Evolutionary conservation across 2,797 vertebrate genomes (phyloP).

Genomic region (Siniperca undulata): DNA sequence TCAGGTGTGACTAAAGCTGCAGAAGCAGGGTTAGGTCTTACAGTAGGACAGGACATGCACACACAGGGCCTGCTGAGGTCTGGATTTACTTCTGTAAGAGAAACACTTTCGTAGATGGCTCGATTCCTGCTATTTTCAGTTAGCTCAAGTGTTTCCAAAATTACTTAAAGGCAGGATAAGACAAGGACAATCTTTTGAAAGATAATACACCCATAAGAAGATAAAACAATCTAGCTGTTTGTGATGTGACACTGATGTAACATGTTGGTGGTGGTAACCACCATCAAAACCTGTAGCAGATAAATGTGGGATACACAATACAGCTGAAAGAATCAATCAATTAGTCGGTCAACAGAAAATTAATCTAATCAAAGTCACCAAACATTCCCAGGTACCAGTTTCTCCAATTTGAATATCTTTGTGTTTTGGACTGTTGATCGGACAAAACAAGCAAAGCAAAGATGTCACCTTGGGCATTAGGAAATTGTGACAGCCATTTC

Average conservation of each 20-base stretch:
- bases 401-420: neutral
- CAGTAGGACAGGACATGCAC: neutral
- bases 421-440: neutral
- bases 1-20: conserved; percentile 27
- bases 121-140: neutral
- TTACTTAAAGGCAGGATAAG: neutral
- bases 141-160: conserved; percentile 2
- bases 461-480: neutral
- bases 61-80: neutral
- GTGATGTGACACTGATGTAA: neutral
- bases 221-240: neutral
- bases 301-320: neutral
- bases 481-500: neutral
- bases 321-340: neutral
- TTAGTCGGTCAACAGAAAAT: neutral
- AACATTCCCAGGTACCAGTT: neutral
- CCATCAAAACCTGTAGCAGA: neutral
- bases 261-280: neutral
- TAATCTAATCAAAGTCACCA: neutral
- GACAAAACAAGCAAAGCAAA: neutral
- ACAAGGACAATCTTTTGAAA: neutral
- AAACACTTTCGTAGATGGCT: neutral
- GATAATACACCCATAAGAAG: neutral
- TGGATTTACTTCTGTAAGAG: conserved; percentile 13
- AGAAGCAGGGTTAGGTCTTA: conserved; percentile 12